Percentiles rank a stretch among this genome's conserved stretches.
phyloP scores from a whole-genome alignment of 1,140 invertebrate species.

The Pseudomyrmex sp. region DNA sequence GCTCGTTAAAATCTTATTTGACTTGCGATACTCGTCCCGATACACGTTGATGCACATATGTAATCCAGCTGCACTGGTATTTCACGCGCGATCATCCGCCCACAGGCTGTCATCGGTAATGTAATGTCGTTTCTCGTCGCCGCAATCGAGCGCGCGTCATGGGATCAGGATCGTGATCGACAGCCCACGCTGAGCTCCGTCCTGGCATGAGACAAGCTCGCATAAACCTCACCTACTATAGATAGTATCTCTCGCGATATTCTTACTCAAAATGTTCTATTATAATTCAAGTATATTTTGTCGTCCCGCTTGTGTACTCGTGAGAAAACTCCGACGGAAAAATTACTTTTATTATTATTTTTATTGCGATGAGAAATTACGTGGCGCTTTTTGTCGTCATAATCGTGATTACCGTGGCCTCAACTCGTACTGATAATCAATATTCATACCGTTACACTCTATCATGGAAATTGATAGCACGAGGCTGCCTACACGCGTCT shows the following conservation, averaged over 20 bases:
- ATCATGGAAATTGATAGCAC: neutral
- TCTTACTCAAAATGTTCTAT: neutral
- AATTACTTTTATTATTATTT: neutral
- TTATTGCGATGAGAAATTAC: neutral
- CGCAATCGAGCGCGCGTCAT: slow-evolving; percentile 38
- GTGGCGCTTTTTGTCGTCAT: neutral
- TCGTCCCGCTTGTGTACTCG: neutral
- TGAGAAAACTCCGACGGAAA: too few relatives aligned
- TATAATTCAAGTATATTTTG: neutral
- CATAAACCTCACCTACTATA: neutral
- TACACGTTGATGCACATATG: slow-evolving; percentile 10
- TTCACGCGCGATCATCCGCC: slow-evolving; percentile 48
- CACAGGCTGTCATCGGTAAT: slow-evolving; percentile 59
- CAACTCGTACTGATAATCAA: too few relatives aligned
- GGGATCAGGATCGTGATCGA: slow-evolving; percentile 54
- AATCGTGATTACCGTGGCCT: neutral
- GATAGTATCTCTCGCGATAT: neutral
- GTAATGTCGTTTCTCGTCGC: slow-evolving; percentile 46
- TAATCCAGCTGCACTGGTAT: slow-evolving; percentile 58
- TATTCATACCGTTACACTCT: too few relatives aligned
- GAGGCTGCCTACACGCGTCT: neutral
- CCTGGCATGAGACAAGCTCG: neutral
- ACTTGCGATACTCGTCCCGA: slow-evolving; percentile 37
- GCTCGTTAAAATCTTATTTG: slow-evolving; percentile 59
- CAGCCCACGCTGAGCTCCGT: slow-evolving; percentile 41